Conservation (phyloP, 2,113 vertebrate genomes). For the Cochlearius cochlearius region DNA sequence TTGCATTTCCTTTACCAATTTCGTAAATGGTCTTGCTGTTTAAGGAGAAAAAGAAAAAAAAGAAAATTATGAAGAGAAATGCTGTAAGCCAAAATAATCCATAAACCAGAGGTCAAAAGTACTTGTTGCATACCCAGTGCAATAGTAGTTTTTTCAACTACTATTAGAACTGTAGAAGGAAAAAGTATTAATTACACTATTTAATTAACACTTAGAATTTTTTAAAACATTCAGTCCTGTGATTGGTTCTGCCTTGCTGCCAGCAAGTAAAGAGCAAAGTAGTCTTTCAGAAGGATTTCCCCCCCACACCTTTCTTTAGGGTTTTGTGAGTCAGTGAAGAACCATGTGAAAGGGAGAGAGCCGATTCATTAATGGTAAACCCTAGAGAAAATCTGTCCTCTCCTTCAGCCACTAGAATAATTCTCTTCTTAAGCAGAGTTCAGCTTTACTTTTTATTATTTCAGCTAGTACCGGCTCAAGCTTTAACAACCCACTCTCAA, state of each 20-base stretch:
- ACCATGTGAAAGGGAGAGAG: not conserved
- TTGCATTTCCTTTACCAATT: constrained; percentile 83
- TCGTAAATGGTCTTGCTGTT: constrained; percentile 80
- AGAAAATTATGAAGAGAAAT: not conserved
- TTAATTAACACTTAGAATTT: not conserved
- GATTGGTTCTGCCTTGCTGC: not conserved
- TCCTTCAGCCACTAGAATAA: not conserved
- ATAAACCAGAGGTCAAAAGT: not conserved
- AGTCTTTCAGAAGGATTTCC: not conserved
- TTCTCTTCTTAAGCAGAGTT: not conserved
- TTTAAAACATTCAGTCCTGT: fast-evolving
- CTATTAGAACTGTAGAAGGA: not conserved
- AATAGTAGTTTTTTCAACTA: not conserved
- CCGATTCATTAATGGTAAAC: not conserved
- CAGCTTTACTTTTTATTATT: not conserved
- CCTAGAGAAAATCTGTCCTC: not conserved
- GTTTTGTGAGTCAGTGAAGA: not conserved
- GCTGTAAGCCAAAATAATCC: not conserved
- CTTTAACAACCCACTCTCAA: not conserved
- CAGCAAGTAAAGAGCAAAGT: not conserved
- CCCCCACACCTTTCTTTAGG: not conserved
- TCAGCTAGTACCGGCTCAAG: not conserved
- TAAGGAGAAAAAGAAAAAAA: not conserved
- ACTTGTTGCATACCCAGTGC: not conserved
- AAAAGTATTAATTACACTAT: not conserved